Conservation (phyloP, 2,888 invertebrate species). For the Nomada fabriciana region DNA sequence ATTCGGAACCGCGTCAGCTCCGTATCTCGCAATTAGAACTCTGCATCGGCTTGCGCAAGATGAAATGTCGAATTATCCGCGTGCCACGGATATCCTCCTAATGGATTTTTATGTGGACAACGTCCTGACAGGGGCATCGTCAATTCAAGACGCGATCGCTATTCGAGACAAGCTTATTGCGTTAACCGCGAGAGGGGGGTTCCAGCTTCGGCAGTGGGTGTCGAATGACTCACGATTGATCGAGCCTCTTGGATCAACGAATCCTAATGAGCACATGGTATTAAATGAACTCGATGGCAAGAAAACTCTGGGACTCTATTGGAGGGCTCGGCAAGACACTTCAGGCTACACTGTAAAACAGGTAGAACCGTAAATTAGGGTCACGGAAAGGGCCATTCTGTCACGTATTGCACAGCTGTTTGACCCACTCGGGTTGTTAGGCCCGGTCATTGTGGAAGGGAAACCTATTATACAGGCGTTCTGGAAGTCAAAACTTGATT, state of each 20-base stretch:
- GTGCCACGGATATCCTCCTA: background rate
- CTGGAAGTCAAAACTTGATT: constrained; percentile 4
- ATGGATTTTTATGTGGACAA: constrained; percentile 13
- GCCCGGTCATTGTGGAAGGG: constrained; percentile 1
- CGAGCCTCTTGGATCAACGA: background rate
- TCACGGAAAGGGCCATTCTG: too few relatives aligned
- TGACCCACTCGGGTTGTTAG: too few relatives aligned
- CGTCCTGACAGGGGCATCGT: background rate
- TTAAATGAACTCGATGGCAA: background rate
- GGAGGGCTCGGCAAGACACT: too few relatives aligned
- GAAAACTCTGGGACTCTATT: too few relatives aligned
- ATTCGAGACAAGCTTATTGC: too few relatives aligned
- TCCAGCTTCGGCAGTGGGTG: background rate
- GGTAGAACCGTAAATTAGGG: too few relatives aligned
- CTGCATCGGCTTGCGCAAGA: background rate
- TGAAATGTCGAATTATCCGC: background rate
- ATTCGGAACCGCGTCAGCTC: background rate
- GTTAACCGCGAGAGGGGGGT: background rate
- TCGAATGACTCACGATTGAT: background rate
- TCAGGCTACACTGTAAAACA: too few relatives aligned
- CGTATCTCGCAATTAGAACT: background rate
- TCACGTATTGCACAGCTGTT: too few relatives aligned
- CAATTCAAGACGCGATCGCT: background rate
- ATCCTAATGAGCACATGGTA: background rate
- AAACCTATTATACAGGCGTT: constrained; percentile 19